Base-by-base conservation (phyloP, 1,140 invertebrate species). In the Cotesia chilonis region DNA sequence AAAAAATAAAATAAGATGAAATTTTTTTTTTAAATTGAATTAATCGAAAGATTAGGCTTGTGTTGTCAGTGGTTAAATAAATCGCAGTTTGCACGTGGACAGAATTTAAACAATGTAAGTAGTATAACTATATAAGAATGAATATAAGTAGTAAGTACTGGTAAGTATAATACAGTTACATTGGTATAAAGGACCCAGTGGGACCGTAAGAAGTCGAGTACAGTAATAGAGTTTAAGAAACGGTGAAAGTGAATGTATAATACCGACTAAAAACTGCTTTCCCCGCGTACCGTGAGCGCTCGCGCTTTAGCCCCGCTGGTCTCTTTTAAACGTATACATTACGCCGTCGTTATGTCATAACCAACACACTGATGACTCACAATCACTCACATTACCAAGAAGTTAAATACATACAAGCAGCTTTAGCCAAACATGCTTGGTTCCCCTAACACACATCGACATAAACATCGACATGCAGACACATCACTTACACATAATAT, bases 281-380 rank as follows among this genome's bases (percentile, higher is more conserved):
- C 82, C 77, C 81, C 79, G 75, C 77, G 76, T 76, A 81, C 76
- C 78, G 78, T 77, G 70, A 55, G 28, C 73, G 77, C 74, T 75
- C 73, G 77, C 75, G 77, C 77, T 73, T 77, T 60, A 14, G 68
- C 76, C 74, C 75, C 75, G 77, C 79, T 79, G 78, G 81, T 83
- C 83, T 83, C 78, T 82, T 84, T 82, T 63, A 81, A 84, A 82
- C 75, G 81, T 79, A 82, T 79, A 77, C 76, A 83, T 82, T 83
- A 83, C 75, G 71, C 72, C 59, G 47, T 14, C 41, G 75, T 84
- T 83, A 84, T 82, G 82, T 84, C 83, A 84, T 79, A 81, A 76
- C 75, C 59, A 52, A 60, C 61, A 55, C 63, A 54, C 54, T 57
- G 69, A 63, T 74, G 70, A 64, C 70, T 52, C 70, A 64, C 61